These are phyloP conservation scores for Crioceris asparagi DNA, from an alignment of 2,888 invertebrate genomes.

Conservation along the genomic window DNA sequence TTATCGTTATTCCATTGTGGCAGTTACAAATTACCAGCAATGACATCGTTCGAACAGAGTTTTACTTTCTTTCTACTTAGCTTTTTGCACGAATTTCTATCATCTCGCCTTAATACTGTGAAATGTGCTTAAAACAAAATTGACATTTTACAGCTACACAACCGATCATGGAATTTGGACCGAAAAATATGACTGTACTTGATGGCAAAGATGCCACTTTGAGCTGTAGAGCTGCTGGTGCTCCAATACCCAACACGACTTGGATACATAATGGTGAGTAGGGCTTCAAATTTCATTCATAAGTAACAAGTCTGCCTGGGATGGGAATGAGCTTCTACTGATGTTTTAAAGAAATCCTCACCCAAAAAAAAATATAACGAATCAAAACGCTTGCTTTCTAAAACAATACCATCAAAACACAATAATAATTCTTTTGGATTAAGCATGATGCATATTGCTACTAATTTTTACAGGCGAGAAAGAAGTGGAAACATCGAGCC, in stretches of 20 bases:
- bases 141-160: constrained; percentile 52
- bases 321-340: too few relatives aligned
- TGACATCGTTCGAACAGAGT: too few relatives aligned
- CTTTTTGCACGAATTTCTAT: too few relatives aligned
- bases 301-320: not conserved
- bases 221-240: constrained; percentile 78
- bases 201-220: constrained; percentile 90
- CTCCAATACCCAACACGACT: constrained; percentile 80
- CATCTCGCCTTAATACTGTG: too few relatives aligned
- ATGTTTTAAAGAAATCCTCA: too few relatives aligned
- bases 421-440: not conserved
- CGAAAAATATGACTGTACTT: constrained; percentile 78
- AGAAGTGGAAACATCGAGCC: constrained; percentile 55
- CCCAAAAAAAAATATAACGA: constrained; percentile 2
- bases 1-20: too few relatives aligned
- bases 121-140: too few relatives aligned
- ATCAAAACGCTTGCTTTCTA: not conserved
- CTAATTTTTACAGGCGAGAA: constrained; percentile 42
- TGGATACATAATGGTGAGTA: constrained; percentile 80
- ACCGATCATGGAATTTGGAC: constrained; percentile 75
- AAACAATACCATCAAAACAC: not conserved
- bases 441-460: constrained; percentile 15
- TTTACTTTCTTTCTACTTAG: too few relatives aligned
- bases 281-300: not conserved
- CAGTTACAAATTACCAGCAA: too few relatives aligned